Base-by-base conservation (phyloP, 2,797 vertebrate species). In the Aeoliscus strigatus region DNA sequence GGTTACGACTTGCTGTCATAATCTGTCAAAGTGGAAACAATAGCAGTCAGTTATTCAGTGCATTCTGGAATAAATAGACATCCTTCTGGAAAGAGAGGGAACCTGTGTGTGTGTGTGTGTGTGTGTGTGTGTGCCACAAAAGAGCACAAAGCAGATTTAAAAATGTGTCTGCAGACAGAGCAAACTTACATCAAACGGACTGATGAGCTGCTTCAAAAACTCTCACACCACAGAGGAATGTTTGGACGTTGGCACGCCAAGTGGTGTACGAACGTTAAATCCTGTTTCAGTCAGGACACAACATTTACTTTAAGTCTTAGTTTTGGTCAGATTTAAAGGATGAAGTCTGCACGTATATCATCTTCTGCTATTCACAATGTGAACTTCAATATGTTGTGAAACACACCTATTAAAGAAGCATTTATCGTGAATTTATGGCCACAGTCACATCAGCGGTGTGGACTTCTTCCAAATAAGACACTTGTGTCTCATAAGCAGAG, bases 21-120 rank as follows among this genome's bases (percentile, higher is more conserved):
- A 70, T 69, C 64, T 17, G 10, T 73, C 54, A 77, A 33, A 39
- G 51, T 47, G 64, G 46, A 64, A 80, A 74, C 65, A 70, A 68
- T 49, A 43, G 53, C 52, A 32, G 40, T 57, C 38, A 73, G 56
- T 66, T 74, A 76, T 78, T 72, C 54, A 66, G 32, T 56, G 71
- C 57, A 64, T 9, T 8, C 39, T 46, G 39, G 30, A 66, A 49
- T 60, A 71, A 74, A 68, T 66, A 65, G 39, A 52, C 15, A 14
- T 69, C 62, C 59, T 64, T 46, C 70, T 66, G 65, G 71, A 68
- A 65, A 75, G 64, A 3, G 60, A 46, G 40, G n/a, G n/a, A n/a
- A n/a, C n/a, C 47, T 14, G 44, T 42, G 30, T 68, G 60, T 50
- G 21, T 37, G 11, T 16, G 38, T 56, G 62, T 57, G 53, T 51